Percentiles rank a stretch among this genome's conserved stretches.
Evolutionary conservation across 2,113 vertebrate genomes (phyloP).

Genomic region (Indri indri): DNA sequence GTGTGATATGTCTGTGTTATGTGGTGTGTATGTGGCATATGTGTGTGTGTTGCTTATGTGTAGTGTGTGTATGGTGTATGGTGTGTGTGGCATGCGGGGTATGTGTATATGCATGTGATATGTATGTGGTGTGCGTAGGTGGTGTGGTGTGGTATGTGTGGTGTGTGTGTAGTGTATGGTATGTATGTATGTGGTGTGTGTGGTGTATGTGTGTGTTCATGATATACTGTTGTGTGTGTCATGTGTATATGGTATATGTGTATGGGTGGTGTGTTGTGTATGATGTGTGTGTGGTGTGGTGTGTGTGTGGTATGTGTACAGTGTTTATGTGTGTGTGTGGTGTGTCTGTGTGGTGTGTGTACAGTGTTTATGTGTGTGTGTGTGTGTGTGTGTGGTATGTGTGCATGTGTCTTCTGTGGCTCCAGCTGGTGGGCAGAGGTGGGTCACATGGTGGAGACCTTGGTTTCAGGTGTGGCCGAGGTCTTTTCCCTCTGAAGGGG

Average conservation of each 20-base stretch:
- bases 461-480: not conserved
- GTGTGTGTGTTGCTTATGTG: not conserved
- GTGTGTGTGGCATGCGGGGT: no score
- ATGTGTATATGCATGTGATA: not conserved
- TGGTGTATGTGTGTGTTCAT: no score
- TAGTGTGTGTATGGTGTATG: not conserved
- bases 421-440: not conserved
- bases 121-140: not conserved
- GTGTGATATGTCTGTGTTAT: not conserved
- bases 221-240: not conserved
- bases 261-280: not conserved
- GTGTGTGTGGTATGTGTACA: no score
- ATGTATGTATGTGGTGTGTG: not conserved
- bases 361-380: not conserved
- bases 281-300: not conserved
- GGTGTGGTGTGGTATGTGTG: fast-evolving
- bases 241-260: not conserved
- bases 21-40: not conserved
- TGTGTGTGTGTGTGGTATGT: not conserved
- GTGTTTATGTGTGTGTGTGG: not conserved
- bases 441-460: not conserved
- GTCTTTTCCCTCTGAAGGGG: not conserved
- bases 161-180: not conserved
- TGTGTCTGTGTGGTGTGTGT: not conserved
- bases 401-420: not conserved